Evolutionary conservation across 2,113 vertebrate species (phyloP).

Genomic region (Cochlearius cochlearius): DNA sequence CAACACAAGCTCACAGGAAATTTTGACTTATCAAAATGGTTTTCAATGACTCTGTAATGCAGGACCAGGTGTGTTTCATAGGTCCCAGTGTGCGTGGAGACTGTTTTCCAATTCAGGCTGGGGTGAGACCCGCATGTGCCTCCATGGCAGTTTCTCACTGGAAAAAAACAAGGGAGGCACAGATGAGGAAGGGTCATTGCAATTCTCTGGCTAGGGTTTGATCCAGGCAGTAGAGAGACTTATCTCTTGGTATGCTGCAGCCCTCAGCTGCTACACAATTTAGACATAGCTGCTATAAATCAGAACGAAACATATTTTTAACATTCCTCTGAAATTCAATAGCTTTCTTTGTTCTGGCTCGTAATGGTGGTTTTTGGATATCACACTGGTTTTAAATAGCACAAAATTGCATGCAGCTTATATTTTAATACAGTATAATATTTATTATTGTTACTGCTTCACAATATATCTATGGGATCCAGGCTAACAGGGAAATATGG

Average conservation of each 20-base stretch:
- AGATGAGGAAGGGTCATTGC: neutral
- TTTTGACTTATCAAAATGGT: neutral
- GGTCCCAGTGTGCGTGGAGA: neutral
- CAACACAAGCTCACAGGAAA: neutral
- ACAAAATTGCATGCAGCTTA: neutral
- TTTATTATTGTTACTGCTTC: neutral
- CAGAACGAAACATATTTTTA: neutral
- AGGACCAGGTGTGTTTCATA: neutral
- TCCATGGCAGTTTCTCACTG: fast-evolving
- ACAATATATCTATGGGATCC: neutral
- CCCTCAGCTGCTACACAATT: neutral
- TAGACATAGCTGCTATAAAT: neutral
- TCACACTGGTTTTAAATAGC: neutral
- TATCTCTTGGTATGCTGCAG: neutral
- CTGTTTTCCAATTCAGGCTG: neutral
- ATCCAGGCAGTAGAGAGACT: neutral
- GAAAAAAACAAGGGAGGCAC: neutral
- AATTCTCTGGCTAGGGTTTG: neutral
- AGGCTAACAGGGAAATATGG: neutral
- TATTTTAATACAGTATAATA: neutral
- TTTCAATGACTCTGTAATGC: neutral
- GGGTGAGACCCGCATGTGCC: neutral
- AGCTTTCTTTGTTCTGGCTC: neutral
- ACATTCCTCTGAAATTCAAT: neutral
- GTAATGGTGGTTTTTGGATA: neutral